Base-by-base conservation (phyloP, 2,113 vertebrate genomes). In the Oceanites oceanicus region DNA sequence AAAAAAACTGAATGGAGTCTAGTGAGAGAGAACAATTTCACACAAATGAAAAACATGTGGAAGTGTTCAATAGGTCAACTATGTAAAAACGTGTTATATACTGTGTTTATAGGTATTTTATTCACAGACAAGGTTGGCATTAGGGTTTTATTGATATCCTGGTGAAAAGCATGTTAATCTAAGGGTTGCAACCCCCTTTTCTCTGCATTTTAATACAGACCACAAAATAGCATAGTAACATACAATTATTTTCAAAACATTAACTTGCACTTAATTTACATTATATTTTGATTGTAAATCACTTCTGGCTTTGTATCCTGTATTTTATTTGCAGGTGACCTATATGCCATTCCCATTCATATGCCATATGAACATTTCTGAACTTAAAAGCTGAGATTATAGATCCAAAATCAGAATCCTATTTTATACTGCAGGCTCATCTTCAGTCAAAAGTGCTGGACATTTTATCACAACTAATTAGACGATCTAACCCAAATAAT, bases 41-140 rank as follows among this genome's bases (percentile, higher is more conserved):
- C 34, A 25, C 59, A 97, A 98, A 98, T 97, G 88, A 97, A 97
- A 98, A 98, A 93, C 97, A 98, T 16, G 62, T 98, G 97, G 93
- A 94, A 97, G 95, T 88, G 85, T 96, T 97, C 91, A 72, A 88
- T 49, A 97, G 97, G 96, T 97, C 97, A 95, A 96, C 90, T 97
- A 97, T 78, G 94, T 95, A 96, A 97, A 98, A 97, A 97, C 13
- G 74, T 95, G 94, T 95, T 97, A 86, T 95, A 96, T 96, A 95
- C 95, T 94, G 79, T 82, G 88, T 97, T 97, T 97, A 95, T 96
- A 96, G 92, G 94, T 80, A 94, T 94, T 97, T 97, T 92, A 97
- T 96, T 97, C 93, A 92, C 74, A 95, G 94, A 90, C 85, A 97
- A 94, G 96, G 68, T 65, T 80, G 53, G 86, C 63, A 67, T 91